phyloP scores from a whole-genome alignment of 1,140 invertebrate genomes.

The Pristionchus pacificus region DNA sequence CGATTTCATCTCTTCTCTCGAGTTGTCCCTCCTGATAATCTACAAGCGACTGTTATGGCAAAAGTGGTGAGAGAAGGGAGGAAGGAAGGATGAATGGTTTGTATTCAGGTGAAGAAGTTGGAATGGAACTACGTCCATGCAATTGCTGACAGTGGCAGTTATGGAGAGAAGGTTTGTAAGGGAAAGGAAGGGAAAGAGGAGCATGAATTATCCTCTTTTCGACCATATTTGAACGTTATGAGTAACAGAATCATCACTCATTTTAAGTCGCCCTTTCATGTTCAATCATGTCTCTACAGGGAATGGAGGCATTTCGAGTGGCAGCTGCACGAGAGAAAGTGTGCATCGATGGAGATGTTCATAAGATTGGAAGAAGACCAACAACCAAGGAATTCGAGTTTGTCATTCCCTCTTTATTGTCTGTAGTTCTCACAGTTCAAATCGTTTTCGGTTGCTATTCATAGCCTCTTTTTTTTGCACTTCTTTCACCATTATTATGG shows the following conservation, averaged over 20 bases:
- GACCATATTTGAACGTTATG: no score
- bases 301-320: constrained; percentile 59
- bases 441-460: no score
- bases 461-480: no score
- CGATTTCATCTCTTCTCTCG: constrained; percentile 73
- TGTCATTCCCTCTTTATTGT: no score
- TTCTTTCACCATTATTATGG: no score
- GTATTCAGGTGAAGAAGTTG: constrained; percentile 58
- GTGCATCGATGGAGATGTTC: constrained; percentile 67
- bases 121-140: constrained; percentile 74
- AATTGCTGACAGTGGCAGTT: constrained; percentile 71
- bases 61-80: constrained; percentile 63
- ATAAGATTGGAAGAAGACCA: constrained; percentile 59
- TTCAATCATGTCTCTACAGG: constrained; percentile 44
- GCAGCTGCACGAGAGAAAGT: constrained; percentile 66
- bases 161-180: constrained; percentile 57
- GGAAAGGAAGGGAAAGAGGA: background rate
- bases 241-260: no score
- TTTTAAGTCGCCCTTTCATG: background rate
- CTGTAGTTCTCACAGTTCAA: no score
- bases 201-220: no score
- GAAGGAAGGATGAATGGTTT: constrained; percentile 5
- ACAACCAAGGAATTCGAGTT: constrained; percentile 51
- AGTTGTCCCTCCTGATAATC: constrained; percentile 72
- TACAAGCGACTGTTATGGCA: constrained; percentile 71